phyloP scores from a whole-genome alignment of 30 jellyfish, hydroid and myxozoan genomes.

The Pseudorhiza aurosa region DNA sequence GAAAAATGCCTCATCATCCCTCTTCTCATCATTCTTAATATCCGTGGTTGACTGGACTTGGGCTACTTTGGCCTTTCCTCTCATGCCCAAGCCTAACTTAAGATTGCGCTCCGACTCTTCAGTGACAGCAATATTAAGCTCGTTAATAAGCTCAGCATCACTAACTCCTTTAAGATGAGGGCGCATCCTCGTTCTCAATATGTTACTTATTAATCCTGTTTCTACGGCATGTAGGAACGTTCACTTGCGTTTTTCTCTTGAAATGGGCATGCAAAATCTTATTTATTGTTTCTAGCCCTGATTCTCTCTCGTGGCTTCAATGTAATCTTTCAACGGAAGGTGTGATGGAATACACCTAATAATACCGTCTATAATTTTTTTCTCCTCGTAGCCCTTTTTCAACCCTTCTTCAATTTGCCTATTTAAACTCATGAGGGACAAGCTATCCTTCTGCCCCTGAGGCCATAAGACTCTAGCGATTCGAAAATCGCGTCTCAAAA shows the following conservation, averaged over 20 bases:
- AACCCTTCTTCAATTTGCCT: constrained; percentile 11
- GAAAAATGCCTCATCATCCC: constrained; percentile 6
- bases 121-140: constrained; percentile 16
- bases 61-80: constrained; percentile 11
- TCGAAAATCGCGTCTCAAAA: constrained; percentile 12
- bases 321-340: constrained; percentile 13
- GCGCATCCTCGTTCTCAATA: constrained; percentile 20
- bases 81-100: constrained; percentile 20
- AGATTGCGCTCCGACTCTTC: constrained; percentile 34
- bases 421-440: background rate
- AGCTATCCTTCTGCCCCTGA: constrained; percentile 2
- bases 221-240: constrained; percentile 45
- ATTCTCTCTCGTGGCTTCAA: constrained; percentile 26
- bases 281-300: background rate
- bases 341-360: constrained; percentile 20
- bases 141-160: constrained; percentile 21
- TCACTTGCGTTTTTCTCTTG: constrained; percentile 9
- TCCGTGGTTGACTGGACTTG: background rate
- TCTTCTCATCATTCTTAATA: too few relatives aligned
- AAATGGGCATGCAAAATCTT: constrained; percentile 24
- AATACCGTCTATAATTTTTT: constrained; percentile 21
- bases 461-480: constrained; percentile 9
- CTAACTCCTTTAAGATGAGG: constrained; percentile 12
- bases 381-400: constrained; percentile 11
- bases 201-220: constrained; percentile 20